Percentiles rank a stretch among this genome's conserved stretches.
These are phyloP conservation scores for Poecilia velifera DNA, from an alignment of 2,797 vertebrate species.

Conservation along the genomic window DNA sequence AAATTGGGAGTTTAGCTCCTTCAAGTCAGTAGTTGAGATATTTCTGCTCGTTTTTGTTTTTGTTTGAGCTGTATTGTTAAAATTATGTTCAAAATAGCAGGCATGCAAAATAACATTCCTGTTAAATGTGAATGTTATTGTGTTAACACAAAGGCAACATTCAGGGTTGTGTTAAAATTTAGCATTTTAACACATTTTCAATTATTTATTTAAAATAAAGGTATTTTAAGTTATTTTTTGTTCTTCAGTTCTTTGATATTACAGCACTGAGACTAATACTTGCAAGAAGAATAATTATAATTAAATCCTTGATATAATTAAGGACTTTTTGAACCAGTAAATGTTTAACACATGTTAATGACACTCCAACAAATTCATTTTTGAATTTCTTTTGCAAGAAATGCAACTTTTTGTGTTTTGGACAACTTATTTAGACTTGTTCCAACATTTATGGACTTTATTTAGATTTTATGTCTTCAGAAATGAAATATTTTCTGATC, in stretches of 20 bases:
- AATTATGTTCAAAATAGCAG: too few relatives aligned
- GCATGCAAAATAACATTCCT: too few relatives aligned
- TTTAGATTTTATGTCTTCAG: background rate
- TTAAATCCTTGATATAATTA: background rate
- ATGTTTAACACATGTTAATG: background rate
- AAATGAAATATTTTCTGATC: background rate
- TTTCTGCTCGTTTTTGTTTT: too few relatives aligned
- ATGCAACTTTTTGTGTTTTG: background rate
- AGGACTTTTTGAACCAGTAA: background rate
- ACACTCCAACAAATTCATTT: background rate
- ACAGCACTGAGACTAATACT: background rate
- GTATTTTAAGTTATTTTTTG: background rate
- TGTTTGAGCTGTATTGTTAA: too few relatives aligned
- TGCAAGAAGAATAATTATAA: background rate
- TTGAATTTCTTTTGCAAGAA: background rate
- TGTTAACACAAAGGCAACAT: too few relatives aligned
- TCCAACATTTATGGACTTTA: background rate
- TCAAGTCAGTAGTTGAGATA: background rate
- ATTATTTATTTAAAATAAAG: background rate
- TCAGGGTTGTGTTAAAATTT: background rate
- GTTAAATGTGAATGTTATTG: too few relatives aligned
- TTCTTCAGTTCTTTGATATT: background rate
- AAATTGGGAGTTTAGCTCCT: background rate
- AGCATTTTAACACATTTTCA: background rate
- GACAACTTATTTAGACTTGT: background rate